These are phyloP conservation scores for Thera britannica DNA, from an alignment of 2,888 invertebrate species.

Conservation along the genomic window DNA sequence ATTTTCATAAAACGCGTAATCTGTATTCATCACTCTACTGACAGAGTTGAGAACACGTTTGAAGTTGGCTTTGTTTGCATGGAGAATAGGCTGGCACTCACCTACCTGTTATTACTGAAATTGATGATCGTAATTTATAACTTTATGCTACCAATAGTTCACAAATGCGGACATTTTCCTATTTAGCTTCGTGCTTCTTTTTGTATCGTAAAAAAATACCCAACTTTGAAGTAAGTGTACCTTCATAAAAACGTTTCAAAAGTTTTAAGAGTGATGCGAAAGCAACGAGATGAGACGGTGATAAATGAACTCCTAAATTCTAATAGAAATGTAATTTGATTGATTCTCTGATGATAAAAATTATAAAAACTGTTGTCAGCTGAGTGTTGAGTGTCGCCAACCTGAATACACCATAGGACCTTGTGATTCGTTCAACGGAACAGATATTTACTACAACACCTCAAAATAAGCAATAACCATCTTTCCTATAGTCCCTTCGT, in stretches of 20 bases:
- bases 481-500: no score
- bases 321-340: neutral
- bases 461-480: no score
- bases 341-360: no score
- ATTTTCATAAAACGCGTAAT: neutral
- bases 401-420: no score
- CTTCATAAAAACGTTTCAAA: neutral
- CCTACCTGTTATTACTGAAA: slow-evolving; percentile 7
- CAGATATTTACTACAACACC: no score
- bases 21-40: neutral
- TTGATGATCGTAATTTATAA: slow-evolving; percentile 15
- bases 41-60: neutral
- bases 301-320: neutral
- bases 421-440: no score
- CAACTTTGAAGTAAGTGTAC: neutral
- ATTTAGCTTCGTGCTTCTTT: neutral
- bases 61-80: slow-evolving; percentile 2
- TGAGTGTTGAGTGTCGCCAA: no score
- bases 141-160: slow-evolving; percentile 11
- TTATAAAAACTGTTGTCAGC: no score
- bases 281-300: neutral
- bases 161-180: neutral
- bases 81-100: slow-evolving; percentile 7
- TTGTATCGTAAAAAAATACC: neutral
- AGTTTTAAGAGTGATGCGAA: slow-evolving; percentile 1